Evolutionary conservation across 1,140 invertebrate species (phyloP).

Genomic region (Listronotus oregonensis): DNA sequence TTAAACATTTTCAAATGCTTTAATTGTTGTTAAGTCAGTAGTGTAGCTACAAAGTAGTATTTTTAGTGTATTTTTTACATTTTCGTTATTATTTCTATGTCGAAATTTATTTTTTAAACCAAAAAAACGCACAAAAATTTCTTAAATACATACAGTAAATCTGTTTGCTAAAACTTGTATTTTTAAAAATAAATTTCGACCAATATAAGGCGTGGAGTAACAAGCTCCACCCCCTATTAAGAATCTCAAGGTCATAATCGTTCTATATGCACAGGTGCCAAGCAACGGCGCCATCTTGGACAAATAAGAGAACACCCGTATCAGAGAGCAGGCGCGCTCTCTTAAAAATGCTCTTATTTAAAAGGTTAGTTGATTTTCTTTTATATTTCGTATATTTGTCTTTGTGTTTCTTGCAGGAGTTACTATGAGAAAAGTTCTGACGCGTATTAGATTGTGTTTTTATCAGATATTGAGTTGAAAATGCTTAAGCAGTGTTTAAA

Average conservation of each 20-base stretch:
- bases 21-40: slow-evolving; percentile 43
- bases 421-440: neutral
- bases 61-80: slow-evolving; percentile 10
- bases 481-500: neutral
- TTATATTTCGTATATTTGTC: slow-evolving; percentile 21
- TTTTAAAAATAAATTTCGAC: slow-evolving; percentile 13
- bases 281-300: slow-evolving; percentile 77
- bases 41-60: slow-evolving; percentile 47
- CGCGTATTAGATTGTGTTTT: neutral
- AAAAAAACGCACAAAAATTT: neutral
- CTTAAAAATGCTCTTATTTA: slow-evolving; percentile 59
- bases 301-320: slow-evolving; percentile 90
- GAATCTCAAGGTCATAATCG: slow-evolving; percentile 18
- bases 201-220: neutral
- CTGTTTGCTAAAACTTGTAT: no score
- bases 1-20: slow-evolving; percentile 38
- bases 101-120: neutral
- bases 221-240: neutral
- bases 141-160: no score
- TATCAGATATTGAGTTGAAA: no score
- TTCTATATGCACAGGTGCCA: slow-evolving; percentile 61
- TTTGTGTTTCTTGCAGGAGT: slow-evolving; percentile 29
- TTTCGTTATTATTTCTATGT: neutral
- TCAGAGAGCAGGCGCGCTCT: slow-evolving; percentile 85
- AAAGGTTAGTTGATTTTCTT: slow-evolving; percentile 53